Percentiles rank a stretch among this genome's conserved stretches.
phyloP scores from a whole-genome alignment of 2,888 invertebrate species.

The Mechanitis mazaeus region DNA sequence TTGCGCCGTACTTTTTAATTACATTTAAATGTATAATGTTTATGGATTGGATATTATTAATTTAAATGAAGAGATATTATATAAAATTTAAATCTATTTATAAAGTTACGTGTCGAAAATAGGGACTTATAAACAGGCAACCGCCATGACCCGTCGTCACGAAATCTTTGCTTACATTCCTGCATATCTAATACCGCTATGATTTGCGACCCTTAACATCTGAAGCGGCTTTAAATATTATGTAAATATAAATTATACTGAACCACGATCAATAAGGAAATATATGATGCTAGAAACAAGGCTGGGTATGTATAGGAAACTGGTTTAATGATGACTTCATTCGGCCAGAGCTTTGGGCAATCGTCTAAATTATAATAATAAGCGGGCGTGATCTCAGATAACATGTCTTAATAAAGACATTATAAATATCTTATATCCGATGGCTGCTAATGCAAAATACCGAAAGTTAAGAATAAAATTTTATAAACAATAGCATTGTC shows the following conservation, averaged over 20 bases:
- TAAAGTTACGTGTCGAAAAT: conserved; percentile 55
- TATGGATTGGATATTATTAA: not conserved
- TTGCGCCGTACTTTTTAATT: conserved; percentile 44
- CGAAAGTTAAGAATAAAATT: conserved; percentile 38
- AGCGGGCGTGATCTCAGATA: conserved; percentile 69
- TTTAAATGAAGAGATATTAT: not conserved
- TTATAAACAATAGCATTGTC: not conserved
- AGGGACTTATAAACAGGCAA: conserved; percentile 49
- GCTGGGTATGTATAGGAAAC: conserved; percentile 28
- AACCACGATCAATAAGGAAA: not conserved
- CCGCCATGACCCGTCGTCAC: conserved; percentile 61
- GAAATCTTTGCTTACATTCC: conserved; percentile 68
- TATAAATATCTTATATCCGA: conserved; percentile 71
- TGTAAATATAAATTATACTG: not conserved
- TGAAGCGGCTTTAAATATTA: conserved; percentile 33
- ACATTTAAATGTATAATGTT: conserved; percentile 37
- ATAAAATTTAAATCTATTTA: not conserved
- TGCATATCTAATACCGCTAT: conserved; percentile 65
- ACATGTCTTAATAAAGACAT: conserved; percentile 74
- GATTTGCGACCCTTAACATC: conserved; percentile 57
- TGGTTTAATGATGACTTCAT: conserved; percentile 68
- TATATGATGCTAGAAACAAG: conserved; percentile 29
- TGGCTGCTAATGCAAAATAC: conserved; percentile 58
- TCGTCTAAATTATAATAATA: conserved; percentile 76
- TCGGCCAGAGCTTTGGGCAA: conserved; percentile 67